A percentile compares a stretch with the other conserved stretches of the same genome.
Conservation (phyloP, 2,888 invertebrate species). For the Aelia acuminata region DNA sequence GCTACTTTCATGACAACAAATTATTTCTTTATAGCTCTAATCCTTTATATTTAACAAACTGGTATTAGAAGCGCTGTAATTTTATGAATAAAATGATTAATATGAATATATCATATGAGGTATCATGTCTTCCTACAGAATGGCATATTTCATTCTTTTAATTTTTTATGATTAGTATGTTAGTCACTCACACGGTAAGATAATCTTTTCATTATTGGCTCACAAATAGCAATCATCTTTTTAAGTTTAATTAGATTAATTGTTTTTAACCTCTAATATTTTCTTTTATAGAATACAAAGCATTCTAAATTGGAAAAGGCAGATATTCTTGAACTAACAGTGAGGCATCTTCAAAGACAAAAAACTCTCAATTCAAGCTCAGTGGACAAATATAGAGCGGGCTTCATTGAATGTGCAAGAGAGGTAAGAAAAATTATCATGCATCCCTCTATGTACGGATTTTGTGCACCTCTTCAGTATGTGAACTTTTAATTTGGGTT, state of each 20-base stretch:
- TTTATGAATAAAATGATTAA: no score
- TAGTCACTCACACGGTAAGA: neutral
- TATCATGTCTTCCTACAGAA: neutral
- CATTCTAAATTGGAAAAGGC: slow-evolving; percentile 89
- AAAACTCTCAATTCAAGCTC: slow-evolving; percentile 75
- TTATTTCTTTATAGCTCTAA: no score
- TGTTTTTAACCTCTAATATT: slow-evolving; percentile 17
- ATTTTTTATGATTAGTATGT: neutral
- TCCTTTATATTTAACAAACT: no score
- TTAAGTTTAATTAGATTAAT: neutral
- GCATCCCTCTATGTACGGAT: no score
- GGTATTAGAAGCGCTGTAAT: no score
- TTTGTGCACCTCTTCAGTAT: no score
- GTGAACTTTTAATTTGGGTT: no score
- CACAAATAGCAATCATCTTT: neutral
- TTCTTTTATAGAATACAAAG: slow-evolving; percentile 74
- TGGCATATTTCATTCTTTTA: neutral
- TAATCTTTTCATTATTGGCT: neutral
- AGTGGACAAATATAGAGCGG: slow-evolving; percentile 77
- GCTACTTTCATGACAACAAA: no score
- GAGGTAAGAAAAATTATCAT: slow-evolving; percentile 71
- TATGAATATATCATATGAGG: no score
- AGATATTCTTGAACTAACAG: slow-evolving; percentile 87
- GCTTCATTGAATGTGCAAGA: slow-evolving; percentile 77
- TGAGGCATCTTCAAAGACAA: slow-evolving; percentile 84